A percentile compares a stretch with the other conserved stretches of the same genome.
Conservation (phyloP, 2,888 invertebrate genomes). For the Sinelater perroti region DNA sequence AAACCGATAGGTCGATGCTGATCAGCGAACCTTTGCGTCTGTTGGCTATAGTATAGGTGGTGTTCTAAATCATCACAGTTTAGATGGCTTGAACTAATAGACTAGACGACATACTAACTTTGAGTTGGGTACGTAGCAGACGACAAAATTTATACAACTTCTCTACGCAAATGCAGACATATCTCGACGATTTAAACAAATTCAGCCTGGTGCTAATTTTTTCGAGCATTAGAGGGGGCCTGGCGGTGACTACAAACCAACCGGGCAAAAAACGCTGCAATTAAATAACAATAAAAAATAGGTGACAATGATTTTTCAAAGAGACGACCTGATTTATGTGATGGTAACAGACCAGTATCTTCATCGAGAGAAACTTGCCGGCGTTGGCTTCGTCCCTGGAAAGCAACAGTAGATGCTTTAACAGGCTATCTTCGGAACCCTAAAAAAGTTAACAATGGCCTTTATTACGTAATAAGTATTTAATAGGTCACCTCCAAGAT, state of each 20-base stretch:
- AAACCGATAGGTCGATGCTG: too few relatives aligned
- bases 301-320: neutral
- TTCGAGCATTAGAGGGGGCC: conserved; percentile 63
- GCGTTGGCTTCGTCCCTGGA: conserved; percentile 44
- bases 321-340: conserved; percentile 59
- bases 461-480: too few relatives aligned
- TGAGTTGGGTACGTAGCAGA: too few relatives aligned
- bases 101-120: too few relatives aligned
- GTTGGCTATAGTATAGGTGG: too few relatives aligned
- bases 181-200: conserved; percentile 29
- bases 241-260: conserved; percentile 49
- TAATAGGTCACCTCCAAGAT: conserved; percentile 54
- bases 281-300: neutral
- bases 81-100: too few relatives aligned
- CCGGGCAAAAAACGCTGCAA: conserved; percentile 42
- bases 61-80: too few relatives aligned
- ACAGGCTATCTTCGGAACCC: conserved; percentile 65
- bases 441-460: conserved; percentile 10
- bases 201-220: conserved; percentile 54
- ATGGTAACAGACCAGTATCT: conserved; percentile 62
- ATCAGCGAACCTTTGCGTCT: too few relatives aligned
- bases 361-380: conserved; percentile 56
- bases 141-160: conserved; percentile 46
- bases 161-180: conserved; percentile 40
- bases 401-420: conserved; percentile 61